Evolutionary conservation across 92 coral and sea anemone species (phyloP).

Genomic region (Ricordea florida): DNA sequence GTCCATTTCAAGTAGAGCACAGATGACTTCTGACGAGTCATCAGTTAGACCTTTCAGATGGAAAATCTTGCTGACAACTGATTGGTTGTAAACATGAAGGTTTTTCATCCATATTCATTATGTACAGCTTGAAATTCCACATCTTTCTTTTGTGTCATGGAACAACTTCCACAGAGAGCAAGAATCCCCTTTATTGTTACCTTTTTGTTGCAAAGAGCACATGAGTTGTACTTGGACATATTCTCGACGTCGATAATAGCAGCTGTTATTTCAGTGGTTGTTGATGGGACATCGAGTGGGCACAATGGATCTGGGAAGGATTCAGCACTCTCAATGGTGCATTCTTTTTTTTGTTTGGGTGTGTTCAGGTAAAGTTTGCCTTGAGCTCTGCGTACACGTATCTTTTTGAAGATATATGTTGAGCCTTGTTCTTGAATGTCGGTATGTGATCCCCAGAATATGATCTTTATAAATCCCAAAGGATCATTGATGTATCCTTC

Average conservation of each 20-base stretch:
- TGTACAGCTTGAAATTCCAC: slow-evolving; percentile 25
- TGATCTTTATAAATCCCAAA: too few relatives aligned
- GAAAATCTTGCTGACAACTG: slow-evolving; percentile 13
- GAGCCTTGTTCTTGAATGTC: slow-evolving; percentile 14
- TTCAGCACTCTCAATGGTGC: slow-evolving; percentile 31
- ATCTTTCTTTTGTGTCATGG: slow-evolving; percentile 21
- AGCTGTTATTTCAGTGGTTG: slow-evolving; percentile 35
- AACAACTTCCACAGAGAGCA: slow-evolving; percentile 24
- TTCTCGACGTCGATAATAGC: slow-evolving; percentile 14
- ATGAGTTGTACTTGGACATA: slow-evolving; percentile 11
- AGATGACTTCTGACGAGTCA: slow-evolving; percentile 17
- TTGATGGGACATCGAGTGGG: slow-evolving; percentile 28
- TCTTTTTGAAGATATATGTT: slow-evolving; percentile 38
- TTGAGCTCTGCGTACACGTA: slow-evolving; percentile 1
- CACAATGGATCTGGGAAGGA: slow-evolving; percentile 25
- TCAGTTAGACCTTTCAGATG: slow-evolving; percentile 1
- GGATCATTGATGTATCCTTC: too few relatives aligned
- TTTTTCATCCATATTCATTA: background rate
- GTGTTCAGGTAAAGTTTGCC: slow-evolving; percentile 22
- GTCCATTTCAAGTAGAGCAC: too few relatives aligned
- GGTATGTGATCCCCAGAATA: too few relatives aligned
- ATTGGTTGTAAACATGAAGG: slow-evolving; percentile 29
- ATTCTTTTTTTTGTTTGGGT: slow-evolving; percentile 32
- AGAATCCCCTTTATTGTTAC: slow-evolving; percentile 28
- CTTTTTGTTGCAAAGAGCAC: slow-evolving; percentile 4